Evolutionary conservation across 1,140 invertebrate species (phyloP).

Genomic region (Nylanderia fulva): DNA sequence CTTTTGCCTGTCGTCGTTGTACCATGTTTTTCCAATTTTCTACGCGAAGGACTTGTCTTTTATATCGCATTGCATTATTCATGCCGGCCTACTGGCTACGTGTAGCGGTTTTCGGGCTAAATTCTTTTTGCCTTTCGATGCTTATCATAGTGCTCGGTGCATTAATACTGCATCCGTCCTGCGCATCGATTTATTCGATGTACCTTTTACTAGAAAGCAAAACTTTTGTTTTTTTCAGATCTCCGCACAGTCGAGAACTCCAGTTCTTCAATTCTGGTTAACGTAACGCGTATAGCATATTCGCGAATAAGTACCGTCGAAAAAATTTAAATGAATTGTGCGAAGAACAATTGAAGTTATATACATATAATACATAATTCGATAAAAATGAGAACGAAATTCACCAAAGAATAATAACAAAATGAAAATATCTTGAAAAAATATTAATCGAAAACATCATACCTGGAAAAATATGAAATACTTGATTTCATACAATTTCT

Average conservation of each 20-base stretch:
- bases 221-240: neutral
- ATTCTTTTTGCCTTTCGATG: slow-evolving; percentile 29
- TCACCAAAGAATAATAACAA: slow-evolving; percentile 13
- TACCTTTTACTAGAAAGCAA: slow-evolving; percentile 6
- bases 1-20: slow-evolving; percentile 36
- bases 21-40: slow-evolving; percentile 54
- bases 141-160: slow-evolving; percentile 44
- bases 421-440: slow-evolving; percentile 23
- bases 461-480: slow-evolving; percentile 45
- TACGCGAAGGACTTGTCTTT: slow-evolving; percentile 36
- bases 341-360: slow-evolving; percentile 22
- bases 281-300: neutral
- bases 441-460: slow-evolving; percentile 24
- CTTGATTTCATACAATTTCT: slow-evolving; percentile 27
- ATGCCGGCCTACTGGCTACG: slow-evolving; percentile 52
- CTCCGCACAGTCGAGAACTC: neutral
- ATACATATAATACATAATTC: neutral
- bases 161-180: slow-evolving; percentile 39
- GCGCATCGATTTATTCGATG: slow-evolving; percentile 18
- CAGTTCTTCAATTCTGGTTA: neutral
- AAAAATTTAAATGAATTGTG: slow-evolving; percentile 32
- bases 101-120: slow-evolving; percentile 50
- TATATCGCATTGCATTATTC: slow-evolving; percentile 59
- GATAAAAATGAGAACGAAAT: neutral
- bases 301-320: neutral